These are phyloP conservation scores for Mormyrus hasselquistii DNA, from an alignment of 2,797 vertebrate species.

Conservation along the genomic window DNA sequence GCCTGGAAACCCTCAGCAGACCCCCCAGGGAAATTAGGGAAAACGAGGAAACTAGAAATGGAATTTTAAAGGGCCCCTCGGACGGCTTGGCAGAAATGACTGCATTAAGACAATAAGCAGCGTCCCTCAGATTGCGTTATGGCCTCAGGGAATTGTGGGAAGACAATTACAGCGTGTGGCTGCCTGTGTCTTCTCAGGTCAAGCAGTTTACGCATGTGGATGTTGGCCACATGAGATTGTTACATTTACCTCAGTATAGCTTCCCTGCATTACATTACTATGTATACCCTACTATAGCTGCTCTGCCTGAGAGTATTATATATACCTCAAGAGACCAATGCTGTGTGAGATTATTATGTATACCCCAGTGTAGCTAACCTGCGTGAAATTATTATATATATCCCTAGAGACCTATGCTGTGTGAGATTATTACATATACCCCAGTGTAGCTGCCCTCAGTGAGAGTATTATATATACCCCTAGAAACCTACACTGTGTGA, in stretches of 20 bases:
- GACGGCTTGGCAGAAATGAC: neutral
- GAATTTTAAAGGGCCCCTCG: constrained; percentile 20
- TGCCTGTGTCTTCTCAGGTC: neutral
- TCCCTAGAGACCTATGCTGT: no score
- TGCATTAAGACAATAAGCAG: constrained; percentile 18
- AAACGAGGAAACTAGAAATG: constrained; percentile 19
- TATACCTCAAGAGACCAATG: neutral
- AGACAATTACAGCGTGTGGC: constrained; percentile 9
- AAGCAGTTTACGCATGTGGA: neutral
- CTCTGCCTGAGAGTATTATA: neutral
- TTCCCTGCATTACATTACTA: neutral
- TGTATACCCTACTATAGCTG: neutral
- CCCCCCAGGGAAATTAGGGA: constrained; percentile 22
- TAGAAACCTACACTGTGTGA: neutral
- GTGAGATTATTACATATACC: neutral
- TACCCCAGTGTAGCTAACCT: neutral
- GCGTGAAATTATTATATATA: neutral
- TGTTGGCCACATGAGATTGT: neutral
- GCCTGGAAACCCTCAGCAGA: neutral
- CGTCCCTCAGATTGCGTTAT: constrained; percentile 7
- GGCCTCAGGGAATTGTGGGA: neutral
- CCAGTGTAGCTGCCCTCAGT: neutral
- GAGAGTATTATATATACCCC: neutral
- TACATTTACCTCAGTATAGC: neutral
- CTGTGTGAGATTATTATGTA: neutral